Percentiles rank a stretch among this genome's conserved stretches.
These are phyloP conservation scores for Drosophila setosimentum DNA, from an alignment of 2,888 invertebrate genomes.

Conservation along the genomic window DNA sequence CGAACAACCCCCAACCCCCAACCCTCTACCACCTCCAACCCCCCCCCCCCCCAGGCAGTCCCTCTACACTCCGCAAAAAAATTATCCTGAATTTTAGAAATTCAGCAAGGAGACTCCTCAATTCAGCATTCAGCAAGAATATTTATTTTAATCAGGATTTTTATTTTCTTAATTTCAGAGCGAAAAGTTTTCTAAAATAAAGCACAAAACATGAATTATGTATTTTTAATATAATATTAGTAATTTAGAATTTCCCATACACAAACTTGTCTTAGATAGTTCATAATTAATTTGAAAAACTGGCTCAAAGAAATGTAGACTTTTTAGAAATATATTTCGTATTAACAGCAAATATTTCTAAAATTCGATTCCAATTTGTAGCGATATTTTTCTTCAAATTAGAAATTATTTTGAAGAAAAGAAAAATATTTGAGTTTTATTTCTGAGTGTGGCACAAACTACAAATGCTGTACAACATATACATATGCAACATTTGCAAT, in stretches of 20 bases:
- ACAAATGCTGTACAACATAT: slow-evolving; percentile 18
- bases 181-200: neutral
- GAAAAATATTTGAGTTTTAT: neutral
- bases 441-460: neutral
- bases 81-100: neutral
- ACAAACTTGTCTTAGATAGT: neutral
- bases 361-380: too few species aligned
- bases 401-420: neutral
- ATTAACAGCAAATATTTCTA: neutral
- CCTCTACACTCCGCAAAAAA: neutral
- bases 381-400: neutral
- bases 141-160: neutral
- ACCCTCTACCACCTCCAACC: neutral
- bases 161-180: rapidly evolving
- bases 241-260: neutral
- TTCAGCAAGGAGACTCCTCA: neutral
- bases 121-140: neutral
- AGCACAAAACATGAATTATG: neutral
- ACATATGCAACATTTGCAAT: slow-evolving; percentile 53
- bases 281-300: too few species aligned
- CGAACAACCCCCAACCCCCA: slow-evolving; percentile 1
- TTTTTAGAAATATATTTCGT: neutral
- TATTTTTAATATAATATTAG: neutral
- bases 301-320: too few species aligned
- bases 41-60: neutral